Evolutionary conservation across 2,113 vertebrate species (phyloP).

Genomic region (Myodes glareolus): DNA sequence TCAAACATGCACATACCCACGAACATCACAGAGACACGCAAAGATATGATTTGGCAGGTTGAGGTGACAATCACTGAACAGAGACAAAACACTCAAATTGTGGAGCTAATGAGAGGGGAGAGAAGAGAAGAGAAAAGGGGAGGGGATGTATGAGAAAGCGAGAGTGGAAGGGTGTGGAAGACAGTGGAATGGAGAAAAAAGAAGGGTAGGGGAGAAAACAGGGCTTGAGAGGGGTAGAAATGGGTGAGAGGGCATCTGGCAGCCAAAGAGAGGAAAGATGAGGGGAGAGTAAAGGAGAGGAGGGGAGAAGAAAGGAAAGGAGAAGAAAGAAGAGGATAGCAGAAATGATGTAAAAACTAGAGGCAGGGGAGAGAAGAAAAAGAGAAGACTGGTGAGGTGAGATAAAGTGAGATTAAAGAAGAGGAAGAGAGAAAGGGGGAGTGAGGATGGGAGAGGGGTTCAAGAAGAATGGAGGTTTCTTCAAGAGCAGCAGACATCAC

Average conservation of each 20-base stretch:
- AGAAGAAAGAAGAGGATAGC: background rate
- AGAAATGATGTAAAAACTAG: background rate
- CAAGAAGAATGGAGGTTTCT: background rate
- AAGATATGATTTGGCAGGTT: background rate
- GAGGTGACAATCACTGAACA: background rate
- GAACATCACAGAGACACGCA: background rate
- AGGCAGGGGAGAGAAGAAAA: background rate
- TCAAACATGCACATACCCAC: background rate
- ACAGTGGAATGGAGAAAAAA: rapidly evolving
- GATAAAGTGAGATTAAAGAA: background rate
- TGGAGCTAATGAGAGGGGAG: background rate
- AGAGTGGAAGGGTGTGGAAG: background rate
- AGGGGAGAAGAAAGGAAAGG: background rate
- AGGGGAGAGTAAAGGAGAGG: background rate
- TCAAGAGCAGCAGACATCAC: background rate
- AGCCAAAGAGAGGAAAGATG: background rate
- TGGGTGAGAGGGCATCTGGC: background rate
- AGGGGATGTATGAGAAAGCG: too few relatives aligned
- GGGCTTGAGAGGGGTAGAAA: background rate
- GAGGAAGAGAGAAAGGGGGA: background rate
- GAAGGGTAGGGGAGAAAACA: background rate
- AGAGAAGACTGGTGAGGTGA: background rate
- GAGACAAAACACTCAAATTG: background rate
- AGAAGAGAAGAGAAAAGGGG: background rate
- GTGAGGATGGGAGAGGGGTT: background rate